Base-by-base conservation (phyloP, 2,888 invertebrate genomes). In the Anthophora plumipes region DNA sequence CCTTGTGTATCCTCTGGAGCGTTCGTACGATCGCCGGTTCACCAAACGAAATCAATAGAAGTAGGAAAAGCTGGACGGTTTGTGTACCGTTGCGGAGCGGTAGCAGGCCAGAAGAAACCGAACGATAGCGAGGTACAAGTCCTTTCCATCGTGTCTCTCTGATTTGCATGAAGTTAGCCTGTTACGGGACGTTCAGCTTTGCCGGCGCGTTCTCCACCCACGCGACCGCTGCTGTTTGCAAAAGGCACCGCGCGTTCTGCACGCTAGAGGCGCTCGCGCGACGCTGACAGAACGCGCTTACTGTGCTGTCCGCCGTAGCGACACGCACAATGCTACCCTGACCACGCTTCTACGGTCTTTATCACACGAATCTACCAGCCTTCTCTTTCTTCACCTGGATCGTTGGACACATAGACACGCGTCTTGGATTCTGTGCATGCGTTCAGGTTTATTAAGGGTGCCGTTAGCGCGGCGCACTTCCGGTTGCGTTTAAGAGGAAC, bases 171-270 rank as follows among this genome's bases (percentile, higher is more conserved):
- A 59, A 68, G 78, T 80, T 76, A 73, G 74, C 77, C 79, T 64
- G 77, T 81, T 83, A 83, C 80, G 79, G 83, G 76, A 71, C 64
- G 57, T 43, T 31, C 59, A n/a, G 63, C 59, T 22, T 67, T 66
- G 73, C 31, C 72, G 54, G 73, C 25, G 70, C 67, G 69, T 76
- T 80, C 31, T 77, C 85, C 89, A 86, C 89, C 89, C 86, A 89
- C 84, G 84, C 84, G 50, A 41, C 50, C 25, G 50, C 50, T 55
- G 57, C 81, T 61, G 70, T 75, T 86, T 89, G 83, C 89, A 90
- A 91, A 91, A 91, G 91, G 90, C 87, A 90, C 91, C 90, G 90
- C 89, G 77, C 78, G 77, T 70, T 77, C 70, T 64, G 74, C 79
- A 66, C 75, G 85, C 85, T 80, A 88, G 90, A 86, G 82, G 84